Evolutionary conservation across 1,140 invertebrate genomes (phyloP).

Genomic region (Propsilocerus akamusi): DNA sequence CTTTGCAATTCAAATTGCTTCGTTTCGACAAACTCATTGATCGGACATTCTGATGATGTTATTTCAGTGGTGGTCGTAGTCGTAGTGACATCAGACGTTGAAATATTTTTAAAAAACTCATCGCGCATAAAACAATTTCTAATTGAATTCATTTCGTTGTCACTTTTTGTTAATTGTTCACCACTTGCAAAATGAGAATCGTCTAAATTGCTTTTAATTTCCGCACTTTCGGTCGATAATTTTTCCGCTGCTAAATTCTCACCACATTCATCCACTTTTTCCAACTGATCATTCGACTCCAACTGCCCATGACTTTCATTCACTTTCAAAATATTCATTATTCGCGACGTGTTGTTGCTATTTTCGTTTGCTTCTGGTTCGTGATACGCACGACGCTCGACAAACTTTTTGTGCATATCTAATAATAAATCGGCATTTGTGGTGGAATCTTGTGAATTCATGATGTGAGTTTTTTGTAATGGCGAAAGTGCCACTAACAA

Average conservation of each 20-base stretch:
- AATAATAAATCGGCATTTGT: conserved; percentile 34
- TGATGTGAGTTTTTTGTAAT: conserved; percentile 36
- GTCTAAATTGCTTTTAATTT: neutral
- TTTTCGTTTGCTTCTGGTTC: conserved; percentile 21
- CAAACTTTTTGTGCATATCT: conserved; percentile 45
- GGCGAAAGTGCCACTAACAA: conserved; percentile 49
- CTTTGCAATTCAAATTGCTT: conserved; percentile 43
- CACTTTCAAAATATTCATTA: too few species aligned
- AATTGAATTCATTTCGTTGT: neutral
- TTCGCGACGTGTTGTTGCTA: conserved; percentile 12
- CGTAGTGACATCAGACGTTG: neutral
- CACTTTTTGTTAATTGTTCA: neutral
- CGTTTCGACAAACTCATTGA: conserved; percentile 1
- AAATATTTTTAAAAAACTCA: neutral
- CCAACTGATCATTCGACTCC: too few species aligned
- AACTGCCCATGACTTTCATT: too few species aligned
- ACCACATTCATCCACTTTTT: too few species aligned
- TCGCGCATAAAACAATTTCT: neutral
- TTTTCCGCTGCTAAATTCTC: conserved; percentile 1
- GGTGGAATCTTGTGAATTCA: conserved; percentile 25
- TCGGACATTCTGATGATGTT: too few species aligned
- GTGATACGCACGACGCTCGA: conserved; percentile 37
- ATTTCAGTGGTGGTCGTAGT: neutral
- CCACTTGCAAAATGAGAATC: neutral
- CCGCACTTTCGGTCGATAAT: neutral